Evolutionary conservation across 2,113 vertebrate species (phyloP), one percentile per base, ranked within the genome.

Genomic region (Eolophus roseicapilla): DNA sequence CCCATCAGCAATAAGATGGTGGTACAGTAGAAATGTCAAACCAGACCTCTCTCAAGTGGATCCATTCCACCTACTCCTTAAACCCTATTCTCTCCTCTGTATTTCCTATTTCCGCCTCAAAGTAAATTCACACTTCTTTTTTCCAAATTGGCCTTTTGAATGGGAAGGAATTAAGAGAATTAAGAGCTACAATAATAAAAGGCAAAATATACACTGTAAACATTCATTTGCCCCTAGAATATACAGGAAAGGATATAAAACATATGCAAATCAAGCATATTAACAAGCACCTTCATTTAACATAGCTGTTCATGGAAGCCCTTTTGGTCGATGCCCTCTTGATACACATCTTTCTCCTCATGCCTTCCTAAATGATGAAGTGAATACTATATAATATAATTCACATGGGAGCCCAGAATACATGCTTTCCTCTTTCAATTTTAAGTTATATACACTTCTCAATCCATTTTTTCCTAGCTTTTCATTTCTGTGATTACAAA

Each of bases 401-500:
- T 69, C 85, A 68, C 69, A 57, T 37, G 75, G 81, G 52, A 91
- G 63, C n/a, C 79, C 64, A 80, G 21, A 83, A 65, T 39, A 74
- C 57, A 88, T 6, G 24, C 52, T 52, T 62, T 69, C 41, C 64
- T 86, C 64, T 67, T 80, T 60, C 85, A 95, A 13, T 78, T 87
- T 90, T 78, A 90, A 84, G 62, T 82, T 70, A 71, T 37, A 92
- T 31, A 62, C 33, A 60, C 59, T 88, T 92, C 89, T 87, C 63
- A 88, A 65, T 67, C 31, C 33, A 23, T 64, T 77, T 86, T 67
- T 29, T 20, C 52, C 44, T 28, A 90, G 92, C 63, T 96, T 94
- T 95, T 95, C 73, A 92, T 63, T 89, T 84, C 83, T 95, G 55
- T 95, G 92, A 96, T 97, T 94, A 90, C 65, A 94, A 94, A 94